Evolutionary conservation across 1,140 invertebrate genomes (phyloP), one percentile per base, ranked within the genome.

Genomic region (Magallana ariakensis): DNA sequence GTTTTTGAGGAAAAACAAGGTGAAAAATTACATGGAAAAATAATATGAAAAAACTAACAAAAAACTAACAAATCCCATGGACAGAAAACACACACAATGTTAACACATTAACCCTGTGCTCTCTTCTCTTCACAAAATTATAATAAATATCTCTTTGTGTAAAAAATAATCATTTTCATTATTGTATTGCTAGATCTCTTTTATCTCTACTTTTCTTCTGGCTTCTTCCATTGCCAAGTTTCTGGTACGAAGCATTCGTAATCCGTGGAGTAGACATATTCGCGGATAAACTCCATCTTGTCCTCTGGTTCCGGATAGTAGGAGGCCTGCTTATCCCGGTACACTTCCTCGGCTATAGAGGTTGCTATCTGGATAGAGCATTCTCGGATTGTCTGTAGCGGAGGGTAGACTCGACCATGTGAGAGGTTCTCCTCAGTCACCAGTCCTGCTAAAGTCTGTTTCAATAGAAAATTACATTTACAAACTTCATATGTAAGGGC

Each of bases 401-500:
- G 98, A 16, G 99, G 99, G 94, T 99, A 99, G 46, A 99, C 96
- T 89, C 98, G 97, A n/a, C 99, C 99, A 85, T 96, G 96, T 0
- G 95, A 96, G 60, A 99, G 95, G 95, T 99, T 97, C 9, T 96
- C 95, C 83, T 98, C 96, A 9, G 96, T 96, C 0, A 99, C 98
- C 86, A 97, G 95, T n/a, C 97, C 95, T 10, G 98, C 96, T 15
- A 99, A 95, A 53, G 97, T 96, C 96, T 98, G 83, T 80, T 93
- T 89, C 22, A 82, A 84, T 88, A 89, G 84, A 83, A 56, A 33
- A 0, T 0, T 4, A 33, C 0, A 33, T 33, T 33, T 33, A 33
- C 33, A 33, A n/a, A 33, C 33, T 33, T 33, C 0, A 33, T 33
- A 33, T 33, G 33, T 33, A 33, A 33, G 33, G 1, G 33, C 1